A percentile compares a stretch with the other conserved stretches of the same genome.
phyloP scores from a whole-genome alignment of 2,113 vertebrate species.

The Megaleporinus macrocephalus region DNA sequence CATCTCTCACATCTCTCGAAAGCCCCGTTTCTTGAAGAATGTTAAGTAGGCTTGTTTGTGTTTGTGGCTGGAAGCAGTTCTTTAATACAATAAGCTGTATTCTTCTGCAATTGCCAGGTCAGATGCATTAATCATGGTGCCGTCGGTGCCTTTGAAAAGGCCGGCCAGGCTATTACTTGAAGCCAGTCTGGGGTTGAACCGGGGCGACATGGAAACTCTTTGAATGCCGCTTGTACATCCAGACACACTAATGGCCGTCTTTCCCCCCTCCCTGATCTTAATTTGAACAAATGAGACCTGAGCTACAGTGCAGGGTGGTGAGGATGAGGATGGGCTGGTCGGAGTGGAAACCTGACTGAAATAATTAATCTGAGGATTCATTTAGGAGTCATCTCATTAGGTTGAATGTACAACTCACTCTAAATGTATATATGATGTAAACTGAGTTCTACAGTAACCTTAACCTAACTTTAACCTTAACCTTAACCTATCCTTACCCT shows the following conservation, averaged over 20 bases:
- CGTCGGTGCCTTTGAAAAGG: conserved; percentile 77
- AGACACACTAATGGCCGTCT: conserved; percentile 71
- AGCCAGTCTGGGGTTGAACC: conserved; percentile 71
- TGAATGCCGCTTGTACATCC: conserved; percentile 74
- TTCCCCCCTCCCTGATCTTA: conserved; percentile 63
- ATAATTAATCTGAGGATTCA: conserved; percentile 31
- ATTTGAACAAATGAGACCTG: conserved; percentile 75
- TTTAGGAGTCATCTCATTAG: conserved; percentile 1
- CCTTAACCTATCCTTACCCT: no score
- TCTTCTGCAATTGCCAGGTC: conserved; percentile 78
- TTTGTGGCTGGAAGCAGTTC: conserved; percentile 65
- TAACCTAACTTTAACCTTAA: no score
- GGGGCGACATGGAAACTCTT: conserved; percentile 78
- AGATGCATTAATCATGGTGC: conserved; percentile 80
- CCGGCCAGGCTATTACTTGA: conserved; percentile 76
- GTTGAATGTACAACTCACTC: no score
- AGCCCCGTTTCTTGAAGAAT: conserved; percentile 70
- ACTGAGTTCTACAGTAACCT: no score
- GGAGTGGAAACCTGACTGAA: background rate
- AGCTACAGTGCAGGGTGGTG: conserved; percentile 67
- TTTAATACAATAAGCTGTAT: conserved; percentile 77
- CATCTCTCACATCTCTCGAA: conserved; percentile 67
- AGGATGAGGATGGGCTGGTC: conserved; percentile 38
- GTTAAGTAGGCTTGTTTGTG: conserved; percentile 67
- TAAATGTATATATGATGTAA: no score